Base-by-base conservation (phyloP, 2,888 invertebrate species). In the Orthonevra nobilis region DNA sequence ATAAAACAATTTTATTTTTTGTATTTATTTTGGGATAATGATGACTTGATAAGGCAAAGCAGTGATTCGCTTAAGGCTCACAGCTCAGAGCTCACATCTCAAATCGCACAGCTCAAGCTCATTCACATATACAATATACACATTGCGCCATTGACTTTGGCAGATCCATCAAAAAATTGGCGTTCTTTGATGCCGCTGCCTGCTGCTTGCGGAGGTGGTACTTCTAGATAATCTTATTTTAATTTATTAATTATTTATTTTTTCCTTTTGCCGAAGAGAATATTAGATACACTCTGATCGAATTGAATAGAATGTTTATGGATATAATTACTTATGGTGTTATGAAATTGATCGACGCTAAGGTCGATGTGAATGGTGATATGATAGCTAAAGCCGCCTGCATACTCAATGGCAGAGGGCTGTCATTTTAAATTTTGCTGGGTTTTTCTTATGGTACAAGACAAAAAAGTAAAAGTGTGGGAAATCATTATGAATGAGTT, bases 211-310 rank as follows among this genome's bases (percentile, higher is more conserved):
- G 69, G 75, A 70, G 75, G 75, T 70, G 63, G 73, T 63, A 56
- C 70, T 63, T 36, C 34, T 15, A 75, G 75, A 75, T 75, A 75
- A 75, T 75, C 69, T 75, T 30, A 70, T 70, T 75, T 50, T 70
- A 63, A 70, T 70, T 75, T 75, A 75, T 75, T 75, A 75, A 75
- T 75, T 75, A 69, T 75, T 68, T 74, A 74, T 69, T 74, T 69
- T n/a, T 63, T 66, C 10, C 54, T 56, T 42, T 50, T 56, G 26
- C 23, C 54, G 20, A 40, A 60, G 38, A 61, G 46, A 61, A 56
- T 40, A 54, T 32, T 68, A 23, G 38, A 26, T 20, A 28, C 32
- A 12, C 23, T n/a, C n/a, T 26, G 32, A 54, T 54, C 36, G 32
- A 34, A 40, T 30, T 52, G 44, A 60, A 32, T 74, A 58, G 40